phyloP scores from a whole-genome alignment of 2,797 vertebrate genomes.

The Oryzias sinensis region DNA sequence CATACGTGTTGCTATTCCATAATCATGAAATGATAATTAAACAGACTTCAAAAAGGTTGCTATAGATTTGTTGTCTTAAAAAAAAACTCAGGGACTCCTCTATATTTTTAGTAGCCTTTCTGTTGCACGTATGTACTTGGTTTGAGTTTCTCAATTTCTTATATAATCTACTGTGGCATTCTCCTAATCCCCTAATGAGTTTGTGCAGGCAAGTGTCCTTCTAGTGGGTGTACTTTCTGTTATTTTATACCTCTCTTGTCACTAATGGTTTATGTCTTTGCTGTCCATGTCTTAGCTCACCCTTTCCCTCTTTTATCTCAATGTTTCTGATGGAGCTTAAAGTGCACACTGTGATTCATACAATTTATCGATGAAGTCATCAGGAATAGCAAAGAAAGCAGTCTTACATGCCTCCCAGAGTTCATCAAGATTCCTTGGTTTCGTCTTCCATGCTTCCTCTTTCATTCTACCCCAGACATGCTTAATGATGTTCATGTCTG shows the following conservation, averaged over 20 bases:
- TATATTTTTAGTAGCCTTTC: background rate
- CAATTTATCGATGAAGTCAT: no score
- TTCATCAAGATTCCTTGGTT: no score
- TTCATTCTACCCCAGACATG: no score
- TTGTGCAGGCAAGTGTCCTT: slow-evolving; percentile 56
- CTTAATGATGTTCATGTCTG: no score
- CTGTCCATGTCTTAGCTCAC: slow-evolving; percentile 16
- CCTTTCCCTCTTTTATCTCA: slow-evolving; percentile 9
- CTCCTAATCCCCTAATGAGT: slow-evolving; percentile 57
- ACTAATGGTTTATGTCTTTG: slow-evolving; percentile 55
- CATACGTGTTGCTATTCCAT: background rate
- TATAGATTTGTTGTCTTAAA: background rate
- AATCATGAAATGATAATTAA: background rate
- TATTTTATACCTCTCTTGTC: slow-evolving; percentile 61
- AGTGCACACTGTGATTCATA: background rate
- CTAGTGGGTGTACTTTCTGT: slow-evolving; percentile 46
- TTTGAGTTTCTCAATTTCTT: slow-evolving; percentile 28
- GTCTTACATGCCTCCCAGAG: no score
- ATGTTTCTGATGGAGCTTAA: no score
- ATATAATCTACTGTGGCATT: slow-evolving; percentile 65
- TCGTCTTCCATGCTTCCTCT: no score
- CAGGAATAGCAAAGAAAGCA: no score
- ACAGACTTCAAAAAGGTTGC: background rate
- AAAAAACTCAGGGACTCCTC: background rate
- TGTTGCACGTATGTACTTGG: background rate